Evolutionary conservation across 2,888 invertebrate species (phyloP), one percentile per base, ranked within the genome.

Genomic region (Belgica antarctica): DNA sequence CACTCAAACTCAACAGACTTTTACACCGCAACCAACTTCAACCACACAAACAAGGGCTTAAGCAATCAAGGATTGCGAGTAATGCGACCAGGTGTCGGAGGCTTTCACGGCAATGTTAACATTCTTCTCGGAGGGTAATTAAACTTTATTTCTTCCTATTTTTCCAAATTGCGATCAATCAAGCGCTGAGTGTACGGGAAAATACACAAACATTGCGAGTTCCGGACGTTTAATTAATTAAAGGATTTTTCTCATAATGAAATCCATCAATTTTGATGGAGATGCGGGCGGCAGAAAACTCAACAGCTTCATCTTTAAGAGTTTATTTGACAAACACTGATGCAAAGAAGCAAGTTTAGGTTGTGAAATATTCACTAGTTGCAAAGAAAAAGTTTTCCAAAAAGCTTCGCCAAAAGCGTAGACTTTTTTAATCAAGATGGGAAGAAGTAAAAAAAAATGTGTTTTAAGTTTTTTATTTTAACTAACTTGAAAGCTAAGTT

Each of bases 61-160:
- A 46, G 17, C 15, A 62, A 71, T 57, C 73, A 72, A 71, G 73
- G 73, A 28, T 72, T 73, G 57, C 71, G 73, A 70, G 75, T 71
- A 78, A 80, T 70, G 72, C 73, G 74, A 52, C 73, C 74, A 71
- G 74, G 75, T 72, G 76, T 77, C 71, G 81, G 82, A 75, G 52
- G 52, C 12, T 78, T 83, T 72, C 83, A 86, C 76, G 86, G 86
- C 74, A 84, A 84, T 75, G 85, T 87, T 76, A 90, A 90, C 80
- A 83, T 90, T 74, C 83, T 90, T 75, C 85, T 91, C 74, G 88
- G 90, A 80, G 90, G 90, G 90, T 90, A 79, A 83, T 87, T 17
- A n/a, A 57, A 15, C 24, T 65, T 27, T 25, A 12, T 8, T 15
- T 52, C 27, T 59, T 59, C 1, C n/a, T 24, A 10, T 59, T 19